A percentile compares a stretch with the other conserved stretches of the same genome.
These are phyloP conservation scores for Drosophila quadrilineata DNA, from an alignment of 1,140 invertebrate species.

Conservation along the genomic window DNA sequence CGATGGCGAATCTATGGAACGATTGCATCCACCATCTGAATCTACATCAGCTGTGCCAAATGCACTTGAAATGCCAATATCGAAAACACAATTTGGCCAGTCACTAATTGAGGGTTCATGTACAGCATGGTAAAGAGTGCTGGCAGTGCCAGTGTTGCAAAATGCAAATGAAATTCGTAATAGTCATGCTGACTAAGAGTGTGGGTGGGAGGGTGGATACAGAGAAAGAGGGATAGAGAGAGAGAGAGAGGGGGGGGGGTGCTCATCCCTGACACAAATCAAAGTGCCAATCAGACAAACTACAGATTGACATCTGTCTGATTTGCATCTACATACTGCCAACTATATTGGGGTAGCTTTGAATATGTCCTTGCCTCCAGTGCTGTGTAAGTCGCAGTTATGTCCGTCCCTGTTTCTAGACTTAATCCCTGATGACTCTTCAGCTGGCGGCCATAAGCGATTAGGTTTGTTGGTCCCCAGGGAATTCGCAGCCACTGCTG, in stretches of 20 bases:
- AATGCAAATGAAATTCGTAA: constrained; percentile 25
- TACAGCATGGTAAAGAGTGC: background rate
- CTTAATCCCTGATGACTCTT: constrained; percentile 64
- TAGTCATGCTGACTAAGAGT: background rate
- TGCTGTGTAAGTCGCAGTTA: background rate
- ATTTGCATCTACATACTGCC: constrained; percentile 64
- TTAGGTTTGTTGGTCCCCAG: constrained; percentile 75
- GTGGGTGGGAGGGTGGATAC: background rate
- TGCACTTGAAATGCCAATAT: constrained; percentile 32
- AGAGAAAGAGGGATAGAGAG: background rate
- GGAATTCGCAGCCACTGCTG: constrained; percentile 4
- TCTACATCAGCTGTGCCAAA: constrained; percentile 12
- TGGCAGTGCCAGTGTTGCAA: background rate
- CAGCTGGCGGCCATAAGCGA: constrained; percentile 66
- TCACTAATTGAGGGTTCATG: constrained; percentile 44
- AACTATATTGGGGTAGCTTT: constrained; percentile 30
- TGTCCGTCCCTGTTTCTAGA: constrained; percentile 20
- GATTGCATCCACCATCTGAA: constrained; percentile 6
- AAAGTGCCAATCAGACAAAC: constrained; percentile 62
- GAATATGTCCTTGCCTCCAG: too few relatives aligned
- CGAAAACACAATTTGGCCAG: background rate
- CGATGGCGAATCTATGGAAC: background rate
- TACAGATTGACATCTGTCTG: constrained; percentile 71
- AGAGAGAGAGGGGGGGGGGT: background rate
- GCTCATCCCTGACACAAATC: constrained; percentile 25